These are phyloP conservation scores for Troglohyphantes excavatus DNA, from an alignment of 2,888 invertebrate genomes.

Conservation along the genomic window DNA sequence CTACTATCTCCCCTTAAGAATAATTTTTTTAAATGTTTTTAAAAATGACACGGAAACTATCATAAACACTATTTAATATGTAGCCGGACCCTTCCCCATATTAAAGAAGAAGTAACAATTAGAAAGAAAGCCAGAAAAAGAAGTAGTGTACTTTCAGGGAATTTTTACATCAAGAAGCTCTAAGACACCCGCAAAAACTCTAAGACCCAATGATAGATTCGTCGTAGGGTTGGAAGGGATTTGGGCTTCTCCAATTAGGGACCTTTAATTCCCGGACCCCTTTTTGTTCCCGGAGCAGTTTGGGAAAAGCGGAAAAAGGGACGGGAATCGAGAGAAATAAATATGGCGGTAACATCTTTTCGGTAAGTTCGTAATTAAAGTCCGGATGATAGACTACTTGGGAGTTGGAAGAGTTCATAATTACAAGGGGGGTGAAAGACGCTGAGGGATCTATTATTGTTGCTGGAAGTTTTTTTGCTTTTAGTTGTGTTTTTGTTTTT, in stretches of 20 bases:
- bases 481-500: background rate
- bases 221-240: conserved; percentile 36
- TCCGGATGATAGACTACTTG: conserved; percentile 18
- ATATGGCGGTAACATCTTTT: background rate
- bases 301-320: background rate
- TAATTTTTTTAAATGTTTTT: too few relatives aligned
- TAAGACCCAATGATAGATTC: conserved; percentile 57
- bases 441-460: conserved; percentile 52
- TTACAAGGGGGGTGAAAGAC: conserved; percentile 18
- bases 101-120: background rate
- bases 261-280: conserved; percentile 64
- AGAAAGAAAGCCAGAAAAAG: background rate
- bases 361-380: conserved; percentile 66
- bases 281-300: conserved; percentile 23
- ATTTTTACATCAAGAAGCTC: background rate
- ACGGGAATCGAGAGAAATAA: background rate
- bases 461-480: background rate
- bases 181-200: conserved; percentile 17
- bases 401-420: conserved; percentile 6
- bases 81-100: background rate
- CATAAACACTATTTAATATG: too few relatives aligned
- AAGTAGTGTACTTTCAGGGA: background rate
- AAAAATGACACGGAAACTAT: too few relatives aligned
- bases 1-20: too few relatives aligned
- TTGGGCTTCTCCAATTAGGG: conserved; percentile 57